These are phyloP conservation scores for Euglossa dilemma DNA, from an alignment of 1,140 invertebrate species.

Conservation along the genomic window DNA sequence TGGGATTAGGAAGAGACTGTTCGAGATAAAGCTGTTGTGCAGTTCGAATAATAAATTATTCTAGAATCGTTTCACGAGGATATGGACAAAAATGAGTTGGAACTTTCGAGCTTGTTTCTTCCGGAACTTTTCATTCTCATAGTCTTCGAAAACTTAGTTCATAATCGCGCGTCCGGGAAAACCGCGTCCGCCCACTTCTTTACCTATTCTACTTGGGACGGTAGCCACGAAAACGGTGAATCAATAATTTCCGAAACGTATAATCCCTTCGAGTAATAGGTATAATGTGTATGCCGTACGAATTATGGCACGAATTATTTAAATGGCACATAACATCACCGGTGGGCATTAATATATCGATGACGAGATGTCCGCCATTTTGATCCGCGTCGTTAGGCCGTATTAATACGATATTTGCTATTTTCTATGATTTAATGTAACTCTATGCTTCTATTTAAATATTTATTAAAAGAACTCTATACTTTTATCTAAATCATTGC, in stretches of 20 bases:
- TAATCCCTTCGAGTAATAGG: neutral
- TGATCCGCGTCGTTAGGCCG: too few species aligned
- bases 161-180: neutral
- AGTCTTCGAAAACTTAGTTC: neutral
- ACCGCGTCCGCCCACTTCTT: neutral
- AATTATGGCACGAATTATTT: neutral
- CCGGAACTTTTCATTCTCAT: neutral
- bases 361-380: too few species aligned
- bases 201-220: neutral
- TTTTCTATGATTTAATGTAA: too few species aligned
- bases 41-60: neutral
- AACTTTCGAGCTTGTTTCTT: neutral
- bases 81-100: neutral
- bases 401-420: too few species aligned
- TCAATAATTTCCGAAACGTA: neutral
- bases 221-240: neutral
- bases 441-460: too few species aligned
- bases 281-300: neutral
- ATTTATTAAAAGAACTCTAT: too few species aligned
- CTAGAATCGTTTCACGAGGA: neutral
- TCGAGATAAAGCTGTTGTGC: neutral
- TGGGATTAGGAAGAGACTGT: too few species aligned
- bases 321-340: too few species aligned
- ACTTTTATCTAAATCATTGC: too few species aligned
- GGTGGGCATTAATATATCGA: too few species aligned